Evolutionary conservation across 2,888 invertebrate genomes (phyloP).

Genomic region (Mythimna loreyi): DNA sequence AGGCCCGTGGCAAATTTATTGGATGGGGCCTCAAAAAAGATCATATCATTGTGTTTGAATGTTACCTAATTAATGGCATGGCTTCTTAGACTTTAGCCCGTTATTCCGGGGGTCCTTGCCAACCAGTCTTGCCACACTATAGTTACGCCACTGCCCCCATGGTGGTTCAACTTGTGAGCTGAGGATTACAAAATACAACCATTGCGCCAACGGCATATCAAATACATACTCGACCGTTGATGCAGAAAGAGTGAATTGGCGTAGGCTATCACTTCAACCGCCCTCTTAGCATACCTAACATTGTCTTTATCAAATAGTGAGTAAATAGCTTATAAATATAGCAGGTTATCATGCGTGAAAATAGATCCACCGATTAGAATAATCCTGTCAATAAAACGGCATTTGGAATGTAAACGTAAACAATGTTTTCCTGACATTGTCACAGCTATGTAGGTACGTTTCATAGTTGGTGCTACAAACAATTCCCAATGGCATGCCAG

Average conservation of each 20-base stretch:
- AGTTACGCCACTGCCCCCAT: no score
- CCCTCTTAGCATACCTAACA: background rate
- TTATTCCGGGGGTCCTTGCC: no score
- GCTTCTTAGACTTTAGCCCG: no score
- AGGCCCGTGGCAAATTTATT: no score
- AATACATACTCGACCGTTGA: background rate
- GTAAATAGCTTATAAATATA: slow-evolving; percentile 20
- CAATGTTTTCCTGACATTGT: slow-evolving; percentile 41
- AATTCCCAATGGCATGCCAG: slow-evolving; percentile 26
- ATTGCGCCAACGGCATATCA: no score
- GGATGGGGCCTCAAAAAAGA: no score
- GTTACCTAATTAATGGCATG: no score
- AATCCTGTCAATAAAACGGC: slow-evolving; percentile 10
- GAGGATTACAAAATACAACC: no score
- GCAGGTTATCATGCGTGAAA: slow-evolving; percentile 23
- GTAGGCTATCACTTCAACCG: background rate
- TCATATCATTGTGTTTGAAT: no score
- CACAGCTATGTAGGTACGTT: background rate
- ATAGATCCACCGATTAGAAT: slow-evolving; percentile 8
- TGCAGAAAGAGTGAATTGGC: background rate
- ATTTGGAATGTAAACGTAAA: slow-evolving; percentile 17
- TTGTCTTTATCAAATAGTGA: slow-evolving; percentile 12
- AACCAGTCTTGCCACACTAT: no score
- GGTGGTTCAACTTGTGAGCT: no score
- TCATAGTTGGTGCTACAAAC: slow-evolving; percentile 18